These are phyloP conservation scores for Laticauda colubrina DNA, from an alignment of 2,113 vertebrate species.

Conservation along the genomic window DNA sequence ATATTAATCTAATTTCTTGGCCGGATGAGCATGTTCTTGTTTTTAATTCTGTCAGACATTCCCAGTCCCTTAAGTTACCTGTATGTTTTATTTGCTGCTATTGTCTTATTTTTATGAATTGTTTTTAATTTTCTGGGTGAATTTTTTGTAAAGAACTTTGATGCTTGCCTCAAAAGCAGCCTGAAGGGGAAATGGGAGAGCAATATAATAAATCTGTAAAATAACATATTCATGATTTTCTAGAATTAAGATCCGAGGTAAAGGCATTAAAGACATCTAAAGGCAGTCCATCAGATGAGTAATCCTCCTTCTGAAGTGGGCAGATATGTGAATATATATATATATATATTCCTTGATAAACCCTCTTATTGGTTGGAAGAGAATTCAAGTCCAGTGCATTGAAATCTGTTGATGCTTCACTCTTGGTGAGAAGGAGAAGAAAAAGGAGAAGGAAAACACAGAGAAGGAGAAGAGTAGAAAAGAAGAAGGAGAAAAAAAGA, in stretches of 20 bases:
- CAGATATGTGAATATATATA: neutral
- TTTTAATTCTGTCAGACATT: neutral
- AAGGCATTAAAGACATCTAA: neutral
- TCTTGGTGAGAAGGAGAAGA: neutral
- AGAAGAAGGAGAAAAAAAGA: too few relatives aligned
- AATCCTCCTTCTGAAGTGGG: neutral
- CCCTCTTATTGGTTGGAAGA: neutral
- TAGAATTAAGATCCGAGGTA: neutral
- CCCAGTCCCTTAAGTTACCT: neutral
- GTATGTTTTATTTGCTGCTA: neutral
- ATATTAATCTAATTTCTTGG: neutral
- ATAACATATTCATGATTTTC: neutral
- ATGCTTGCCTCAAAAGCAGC: neutral
- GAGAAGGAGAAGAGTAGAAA: too few relatives aligned
- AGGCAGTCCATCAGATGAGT: neutral
- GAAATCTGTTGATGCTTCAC: neutral
- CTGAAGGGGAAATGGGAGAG: neutral
- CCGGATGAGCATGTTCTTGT: neutral
- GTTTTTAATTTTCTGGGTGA: neutral
- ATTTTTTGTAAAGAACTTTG: neutral
- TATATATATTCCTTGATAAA: neutral
- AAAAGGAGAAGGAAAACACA: neutral
- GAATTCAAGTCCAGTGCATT: neutral
- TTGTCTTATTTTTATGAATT: neutral
- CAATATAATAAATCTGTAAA: neutral